Percentiles rank a stretch among this genome's conserved stretches.
Evolutionary conservation across 2,888 invertebrate species (phyloP).

Genomic region (Teleiodes luculella): DNA sequence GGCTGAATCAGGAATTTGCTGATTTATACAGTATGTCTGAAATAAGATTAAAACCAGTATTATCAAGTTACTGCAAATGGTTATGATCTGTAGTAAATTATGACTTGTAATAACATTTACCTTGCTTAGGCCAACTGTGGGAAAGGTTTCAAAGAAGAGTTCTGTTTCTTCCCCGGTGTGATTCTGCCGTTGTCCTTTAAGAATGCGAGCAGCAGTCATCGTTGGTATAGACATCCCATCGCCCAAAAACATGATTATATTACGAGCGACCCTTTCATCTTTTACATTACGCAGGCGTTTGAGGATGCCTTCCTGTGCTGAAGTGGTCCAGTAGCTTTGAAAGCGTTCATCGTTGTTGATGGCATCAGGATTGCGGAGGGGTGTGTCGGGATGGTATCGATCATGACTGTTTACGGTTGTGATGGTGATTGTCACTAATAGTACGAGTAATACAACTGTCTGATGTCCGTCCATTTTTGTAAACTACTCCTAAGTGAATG

Average conservation of each 20-base stretch:
- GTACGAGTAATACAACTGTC: background rate
- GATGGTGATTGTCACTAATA: conserved; percentile 10
- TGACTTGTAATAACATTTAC: no score
- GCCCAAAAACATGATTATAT: conserved; percentile 84
- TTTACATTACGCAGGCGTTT: conserved; percentile 47
- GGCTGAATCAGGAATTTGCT: conserved; percentile 75
- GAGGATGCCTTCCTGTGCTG: conserved; percentile 57
- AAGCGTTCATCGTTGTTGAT: conserved; percentile 21
- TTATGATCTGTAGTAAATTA: no score
- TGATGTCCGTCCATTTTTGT: conserved; percentile 1
- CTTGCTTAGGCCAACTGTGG: conserved; percentile 66
- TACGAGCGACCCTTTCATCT: conserved; percentile 43
- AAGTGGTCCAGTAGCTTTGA: conserved; percentile 58
- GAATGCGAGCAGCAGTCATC: conserved; percentile 79
- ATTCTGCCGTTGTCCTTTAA: conserved; percentile 74
- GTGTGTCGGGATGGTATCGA: conserved; percentile 24
- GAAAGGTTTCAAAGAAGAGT: conserved; percentile 80
- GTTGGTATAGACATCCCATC: conserved; percentile 87
- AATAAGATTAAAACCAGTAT: background rate
- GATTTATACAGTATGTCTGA: conserved; percentile 64
- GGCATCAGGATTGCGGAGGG: conserved; percentile 7
- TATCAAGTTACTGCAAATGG: background rate
- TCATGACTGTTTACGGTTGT: conserved; percentile 18
- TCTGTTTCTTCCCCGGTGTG: conserved; percentile 76
- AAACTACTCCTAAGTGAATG: background rate